A percentile compares a stretch with the other conserved stretches of the same genome.
Evolutionary conservation across 2,888 invertebrate genomes (phyloP).

Genomic region (Gerris lacustris): DNA sequence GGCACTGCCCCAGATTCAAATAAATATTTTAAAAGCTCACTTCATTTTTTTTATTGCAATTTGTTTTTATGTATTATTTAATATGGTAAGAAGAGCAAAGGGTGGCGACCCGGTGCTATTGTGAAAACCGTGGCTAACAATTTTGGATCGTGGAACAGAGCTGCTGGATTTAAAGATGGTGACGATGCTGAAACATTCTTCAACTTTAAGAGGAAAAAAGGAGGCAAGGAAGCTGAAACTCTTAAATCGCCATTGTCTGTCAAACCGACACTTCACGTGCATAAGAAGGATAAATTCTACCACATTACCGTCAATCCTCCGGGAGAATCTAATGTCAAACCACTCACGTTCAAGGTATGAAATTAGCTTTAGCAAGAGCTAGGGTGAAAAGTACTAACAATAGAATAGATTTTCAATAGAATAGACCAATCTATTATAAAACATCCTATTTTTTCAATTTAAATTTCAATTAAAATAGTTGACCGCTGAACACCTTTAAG

Average conservation of each 20-base stretch:
- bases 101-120: constrained; percentile 24
- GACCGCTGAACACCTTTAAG: no score
- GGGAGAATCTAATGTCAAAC: background rate
- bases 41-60: no score
- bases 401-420: no score
- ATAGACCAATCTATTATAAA: no score
- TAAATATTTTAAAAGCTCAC: no score
- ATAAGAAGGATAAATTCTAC: constrained; percentile 24
- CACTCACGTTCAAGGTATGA: background rate
- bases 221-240: background rate
- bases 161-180: background rate
- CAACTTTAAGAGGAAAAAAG: background rate
- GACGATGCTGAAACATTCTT: background rate
- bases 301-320: constrained; percentile 24
- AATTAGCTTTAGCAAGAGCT: background rate
- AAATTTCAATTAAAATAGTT: no score
- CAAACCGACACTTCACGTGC: constrained; percentile 23
- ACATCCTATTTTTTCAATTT: no score
- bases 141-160: constrained; percentile 6
- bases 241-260: background rate
- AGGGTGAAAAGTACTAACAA: no score
- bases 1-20: no score
- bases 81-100: constrained; percentile 13
- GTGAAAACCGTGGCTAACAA: constrained; percentile 4
- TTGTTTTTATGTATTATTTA: background rate